Percentiles rank a stretch among this genome's conserved stretches.
phyloP scores from a whole-genome alignment of 1,140 invertebrate species.

The Ceratitis capitata region DNA sequence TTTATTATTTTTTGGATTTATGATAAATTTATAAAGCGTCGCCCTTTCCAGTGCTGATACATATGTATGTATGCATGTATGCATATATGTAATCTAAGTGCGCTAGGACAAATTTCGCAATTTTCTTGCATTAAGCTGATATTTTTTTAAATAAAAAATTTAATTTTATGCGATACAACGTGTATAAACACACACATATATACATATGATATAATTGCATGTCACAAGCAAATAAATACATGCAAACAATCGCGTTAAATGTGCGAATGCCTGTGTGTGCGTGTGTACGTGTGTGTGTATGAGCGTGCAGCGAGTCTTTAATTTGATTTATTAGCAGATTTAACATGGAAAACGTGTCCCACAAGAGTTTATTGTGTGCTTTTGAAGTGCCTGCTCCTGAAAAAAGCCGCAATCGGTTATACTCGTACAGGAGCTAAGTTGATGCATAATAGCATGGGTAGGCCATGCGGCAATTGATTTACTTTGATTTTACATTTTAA shows the following conservation, averaged over 20 bases:
- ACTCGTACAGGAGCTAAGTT: background rate
- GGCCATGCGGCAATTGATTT: constrained; percentile 57
- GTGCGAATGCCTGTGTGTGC: background rate
- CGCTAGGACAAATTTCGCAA: background rate
- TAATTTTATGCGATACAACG: background rate
- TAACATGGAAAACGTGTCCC: constrained; percentile 50
- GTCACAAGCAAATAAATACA: no score
- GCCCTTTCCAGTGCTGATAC: background rate
- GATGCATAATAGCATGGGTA: background rate
- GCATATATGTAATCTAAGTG: no score
- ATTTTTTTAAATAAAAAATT: background rate
- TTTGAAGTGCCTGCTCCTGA: background rate
- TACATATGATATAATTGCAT: no score
- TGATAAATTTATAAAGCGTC: constrained; percentile 23
- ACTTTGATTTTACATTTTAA: constrained; percentile 65
- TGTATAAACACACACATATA: no score
- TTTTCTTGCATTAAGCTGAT: background rate
- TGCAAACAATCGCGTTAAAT: background rate
- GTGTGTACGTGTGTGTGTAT: background rate
- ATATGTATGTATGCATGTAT: no score
- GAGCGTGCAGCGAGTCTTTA: constrained; percentile 39
- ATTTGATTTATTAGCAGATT: constrained; percentile 62
- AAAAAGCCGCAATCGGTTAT: background rate
- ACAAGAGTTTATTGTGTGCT: background rate
- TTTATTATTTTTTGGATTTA: background rate